These are phyloP conservation scores for Podarcis muralis DNA, from an alignment of 2,113 vertebrate genomes.

Conservation along the genomic window DNA sequence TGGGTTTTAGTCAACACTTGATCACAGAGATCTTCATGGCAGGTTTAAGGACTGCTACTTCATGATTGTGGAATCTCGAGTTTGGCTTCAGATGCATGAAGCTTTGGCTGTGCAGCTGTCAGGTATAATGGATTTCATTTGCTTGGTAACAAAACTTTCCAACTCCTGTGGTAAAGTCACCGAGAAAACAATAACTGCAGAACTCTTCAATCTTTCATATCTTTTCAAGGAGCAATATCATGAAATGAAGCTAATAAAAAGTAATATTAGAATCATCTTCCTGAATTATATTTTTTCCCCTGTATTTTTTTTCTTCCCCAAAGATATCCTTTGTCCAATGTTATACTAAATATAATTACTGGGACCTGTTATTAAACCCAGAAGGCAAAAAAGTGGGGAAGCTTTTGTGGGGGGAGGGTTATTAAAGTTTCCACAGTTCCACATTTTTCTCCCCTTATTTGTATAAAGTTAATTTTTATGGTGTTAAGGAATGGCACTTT, in stretches of 20 bases:
- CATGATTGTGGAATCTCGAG: neutral
- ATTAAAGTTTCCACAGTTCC: neutral
- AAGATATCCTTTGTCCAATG: neutral
- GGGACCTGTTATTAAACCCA: conserved; percentile 7
- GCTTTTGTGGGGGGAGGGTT: neutral
- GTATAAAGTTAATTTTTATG: neutral
- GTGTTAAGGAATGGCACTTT: neutral
- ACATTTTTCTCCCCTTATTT: neutral
- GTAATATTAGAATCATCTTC: neutral
- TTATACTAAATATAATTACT: conserved; percentile 2
- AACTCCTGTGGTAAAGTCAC: neutral
- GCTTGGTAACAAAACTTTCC: neutral
- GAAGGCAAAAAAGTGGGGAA: neutral
- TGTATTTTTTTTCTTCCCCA: neutral
- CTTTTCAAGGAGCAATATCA: conserved; percentile 24
- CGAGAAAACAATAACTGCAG: conserved; percentile 1
- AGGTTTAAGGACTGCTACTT: neutral
- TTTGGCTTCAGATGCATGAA: neutral
- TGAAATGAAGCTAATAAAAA: conserved; percentile 15
- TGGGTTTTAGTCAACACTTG: neutral
- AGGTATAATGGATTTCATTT: neutral
- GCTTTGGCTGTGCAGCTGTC: neutral
- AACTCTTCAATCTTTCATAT: neutral
- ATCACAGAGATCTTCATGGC: neutral
- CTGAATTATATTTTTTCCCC: neutral